Base-by-base conservation (phyloP, 2,113 vertebrate genomes). In the Oreochromis niloticus region DNA sequence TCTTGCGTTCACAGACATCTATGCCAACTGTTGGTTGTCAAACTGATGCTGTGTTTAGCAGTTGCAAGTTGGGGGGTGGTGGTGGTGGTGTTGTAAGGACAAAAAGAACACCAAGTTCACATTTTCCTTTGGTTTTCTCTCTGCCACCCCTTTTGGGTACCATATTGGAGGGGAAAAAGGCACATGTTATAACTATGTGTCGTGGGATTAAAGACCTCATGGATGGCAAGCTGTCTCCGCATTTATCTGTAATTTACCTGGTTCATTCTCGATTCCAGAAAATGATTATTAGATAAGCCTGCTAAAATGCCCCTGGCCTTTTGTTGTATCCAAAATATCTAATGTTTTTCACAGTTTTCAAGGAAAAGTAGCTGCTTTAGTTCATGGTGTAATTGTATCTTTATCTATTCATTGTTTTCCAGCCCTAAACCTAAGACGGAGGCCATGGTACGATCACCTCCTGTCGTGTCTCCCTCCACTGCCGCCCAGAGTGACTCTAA, bases 351-450 rank as follows among this genome's bases (percentile, higher is more conserved):
- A 46, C 24, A 48, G 24, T 32, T 50, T 48, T 75, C 16, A 75
- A 48, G 43, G 43, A 27, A 32, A 30, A 75, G 8, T 48, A 75
- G 22, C 39, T 27, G n/a, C 48, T 46, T 48, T 48, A 75, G 16
- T 32, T 48, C 46, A 8, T 78, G 43, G 10, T 11, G 1, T 78
- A 5, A 7, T 6, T 48, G 4, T 73, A 9, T 71, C 2, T 39
- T 63, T 50, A 6, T 90, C 57, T 83, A 9, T 71, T 48, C 16
- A 57, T 61, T 87, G 61, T 93, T 55, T 87, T 81, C 96, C 96
- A 99, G 98, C 97, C 98, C 98, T 96, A 99, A 99, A 98, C 98
- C 98, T 95, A 99, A 99, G 97, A 98, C 98, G 97, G 98, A 99
- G 98, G 98, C 98, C 97, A 99, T 99, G 98, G 98, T 99, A 95